Evolutionary conservation across 2,888 invertebrate genomes (phyloP).

Genomic region (Lasius fuliginosus): DNA sequence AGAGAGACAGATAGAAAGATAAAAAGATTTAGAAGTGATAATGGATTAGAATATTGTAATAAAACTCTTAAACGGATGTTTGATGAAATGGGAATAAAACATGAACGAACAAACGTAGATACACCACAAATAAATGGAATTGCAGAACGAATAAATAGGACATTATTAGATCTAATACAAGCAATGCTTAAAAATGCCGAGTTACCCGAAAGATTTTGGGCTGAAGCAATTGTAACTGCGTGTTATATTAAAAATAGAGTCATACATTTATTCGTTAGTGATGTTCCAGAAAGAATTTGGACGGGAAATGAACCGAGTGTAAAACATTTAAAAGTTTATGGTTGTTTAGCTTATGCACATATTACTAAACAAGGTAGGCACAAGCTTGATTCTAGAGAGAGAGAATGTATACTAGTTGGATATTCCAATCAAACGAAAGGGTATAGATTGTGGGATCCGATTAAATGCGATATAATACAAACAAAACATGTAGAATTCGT

Average conservation of each 20-base stretch:
- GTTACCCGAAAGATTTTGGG: conserved; percentile 38
- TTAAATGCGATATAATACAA: conserved; percentile 33
- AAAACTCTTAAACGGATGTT: background rate
- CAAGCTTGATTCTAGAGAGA: background rate
- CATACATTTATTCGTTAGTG: background rate
- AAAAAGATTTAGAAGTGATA: conserved; percentile 37
- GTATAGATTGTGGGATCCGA: conserved; percentile 43
- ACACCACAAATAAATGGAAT: conserved; percentile 36
- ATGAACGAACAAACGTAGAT: conserved; percentile 14
- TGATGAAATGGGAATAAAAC: conserved; percentile 17
- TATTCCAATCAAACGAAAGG: conserved; percentile 29
- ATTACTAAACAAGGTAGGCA: conserved; percentile 4
- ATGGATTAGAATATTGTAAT: conserved; percentile 31
- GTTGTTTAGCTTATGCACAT: background rate
- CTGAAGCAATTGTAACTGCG: conserved; percentile 21
- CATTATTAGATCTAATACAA: background rate
- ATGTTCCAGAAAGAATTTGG: background rate
- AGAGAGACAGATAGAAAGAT: conserved; percentile 24
- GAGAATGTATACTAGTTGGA: conserved; percentile 4
- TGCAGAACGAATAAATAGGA: conserved; percentile 6
- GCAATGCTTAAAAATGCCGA: conserved; percentile 13
- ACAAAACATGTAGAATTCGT: conserved; percentile 45
- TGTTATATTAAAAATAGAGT: conserved; percentile 20
- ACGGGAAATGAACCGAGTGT: conserved; percentile 12
- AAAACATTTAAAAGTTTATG: conserved; percentile 31